A percentile compares a stretch with the other conserved stretches of the same genome.
Evolutionary conservation across 2,797 vertebrate species (phyloP).

Genomic region (Gymnothorax reevesii): DNA sequence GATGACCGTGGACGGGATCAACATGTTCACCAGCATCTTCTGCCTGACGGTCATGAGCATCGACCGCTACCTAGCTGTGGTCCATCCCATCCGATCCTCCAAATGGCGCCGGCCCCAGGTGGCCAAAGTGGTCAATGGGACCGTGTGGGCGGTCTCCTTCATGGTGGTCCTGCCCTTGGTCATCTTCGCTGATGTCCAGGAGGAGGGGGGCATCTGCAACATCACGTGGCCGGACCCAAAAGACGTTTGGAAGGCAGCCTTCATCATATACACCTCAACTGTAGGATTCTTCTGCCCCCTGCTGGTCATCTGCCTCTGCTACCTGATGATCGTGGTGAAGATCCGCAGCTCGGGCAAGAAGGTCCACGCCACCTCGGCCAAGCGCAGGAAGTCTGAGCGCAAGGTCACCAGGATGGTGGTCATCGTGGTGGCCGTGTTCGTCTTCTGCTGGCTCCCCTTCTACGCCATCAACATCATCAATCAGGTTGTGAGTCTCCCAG

Average conservation of each 20-base stretch:
- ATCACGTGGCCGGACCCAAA: conserved; percentile 90
- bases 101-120: conserved; percentile 89
- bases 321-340: conserved; percentile 92
- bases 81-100: conserved; percentile 84
- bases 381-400: conserved; percentile 86
- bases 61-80: too few species aligned
- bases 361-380: conserved; percentile 83
- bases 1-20: conserved; percentile 88
- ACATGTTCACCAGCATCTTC: too few species aligned
- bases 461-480: conserved; percentile 94
- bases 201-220: conserved; percentile 85
- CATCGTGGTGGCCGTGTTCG: conserved; percentile 91
- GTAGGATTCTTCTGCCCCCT: conserved; percentile 92
- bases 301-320: conserved; percentile 95
- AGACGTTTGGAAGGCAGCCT: conserved; percentile 82
- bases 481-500: conserved; percentile 80
- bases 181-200: conserved; percentile 86
- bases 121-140: conserved; percentile 85
- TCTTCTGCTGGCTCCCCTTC: conserved; percentile 96
- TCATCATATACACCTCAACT: conserved; percentile 91
- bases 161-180: conserved; percentile 89
- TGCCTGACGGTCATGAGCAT: too few species aligned
- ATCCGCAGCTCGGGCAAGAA: conserved; percentile 89
- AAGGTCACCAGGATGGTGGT: conserved; percentile 95
- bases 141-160: conserved; percentile 88